Evolutionary conservation across 2,113 vertebrate genomes (phyloP).

Genomic region (Chionodraco myersi): DNA sequence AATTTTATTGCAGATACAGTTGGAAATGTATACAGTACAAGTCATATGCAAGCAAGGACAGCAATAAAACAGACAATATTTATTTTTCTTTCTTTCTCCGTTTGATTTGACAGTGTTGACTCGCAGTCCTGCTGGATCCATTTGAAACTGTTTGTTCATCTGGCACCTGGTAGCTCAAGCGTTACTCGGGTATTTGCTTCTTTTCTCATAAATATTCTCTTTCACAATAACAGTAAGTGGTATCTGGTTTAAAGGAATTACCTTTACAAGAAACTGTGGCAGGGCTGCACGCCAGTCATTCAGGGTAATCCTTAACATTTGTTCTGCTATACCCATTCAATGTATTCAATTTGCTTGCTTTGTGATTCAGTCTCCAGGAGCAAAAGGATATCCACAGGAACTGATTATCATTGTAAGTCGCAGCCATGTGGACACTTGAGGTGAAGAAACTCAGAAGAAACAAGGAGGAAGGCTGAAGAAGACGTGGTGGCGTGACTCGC

Average conservation of each 20-base stretch:
- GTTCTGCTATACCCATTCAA: background rate
- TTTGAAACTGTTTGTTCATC: background rate
- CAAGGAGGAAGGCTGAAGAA: background rate
- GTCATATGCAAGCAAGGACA: conserved; percentile 10
- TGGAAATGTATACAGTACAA: conserved; percentile 49
- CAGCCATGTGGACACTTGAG: conserved; percentile 7
- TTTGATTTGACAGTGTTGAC: background rate
- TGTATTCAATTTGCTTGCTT: background rate
- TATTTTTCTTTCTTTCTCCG: background rate
- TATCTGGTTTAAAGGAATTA: conserved; percentile 15
- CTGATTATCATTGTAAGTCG: conserved; percentile 7
- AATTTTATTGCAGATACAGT: conserved; percentile 71
- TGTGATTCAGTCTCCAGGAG: background rate
- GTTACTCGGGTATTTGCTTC: background rate
- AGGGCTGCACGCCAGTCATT: background rate
- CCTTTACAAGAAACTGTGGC: conserved; percentile 5
- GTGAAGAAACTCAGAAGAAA: background rate
- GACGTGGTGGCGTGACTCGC: conserved; percentile 47
- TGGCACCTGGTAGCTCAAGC: background rate
- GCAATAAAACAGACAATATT: background rate
- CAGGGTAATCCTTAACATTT: background rate
- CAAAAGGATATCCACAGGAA: background rate
- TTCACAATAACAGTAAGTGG: background rate
- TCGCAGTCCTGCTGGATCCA: background rate
- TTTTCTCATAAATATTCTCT: background rate